Conservation (phyloP, 2,888 invertebrate species). For the Heteropelma amictum region DNA sequence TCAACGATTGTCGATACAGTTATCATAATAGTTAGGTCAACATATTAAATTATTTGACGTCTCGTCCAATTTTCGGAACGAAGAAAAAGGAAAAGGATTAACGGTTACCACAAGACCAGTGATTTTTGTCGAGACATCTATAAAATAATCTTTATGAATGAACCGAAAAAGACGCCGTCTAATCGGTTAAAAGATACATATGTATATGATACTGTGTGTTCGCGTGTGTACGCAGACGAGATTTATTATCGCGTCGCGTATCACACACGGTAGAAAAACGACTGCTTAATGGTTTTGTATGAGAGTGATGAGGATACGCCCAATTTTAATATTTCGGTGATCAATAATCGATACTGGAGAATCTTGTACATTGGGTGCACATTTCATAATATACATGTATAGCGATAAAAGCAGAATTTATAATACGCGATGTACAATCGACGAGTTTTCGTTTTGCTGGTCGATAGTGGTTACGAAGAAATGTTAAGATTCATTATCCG, state of each 20-base stretch:
- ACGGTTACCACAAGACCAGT: neutral
- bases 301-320: conserved; percentile 73
- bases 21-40: no score
- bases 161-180: conserved; percentile 52
- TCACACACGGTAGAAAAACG: conserved; percentile 16
- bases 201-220: conserved; percentile 2
- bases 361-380: conserved; percentile 23
- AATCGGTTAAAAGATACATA: conserved; percentile 8
- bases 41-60: no score
- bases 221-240: conserved; percentile 7
- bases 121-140: conserved; percentile 49
- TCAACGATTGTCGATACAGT: no score
- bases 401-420: no score
- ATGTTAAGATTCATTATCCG: conserved; percentile 71
- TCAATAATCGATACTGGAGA: conserved; percentile 67
- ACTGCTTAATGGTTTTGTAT: conserved; percentile 24
- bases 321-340: conserved; percentile 74
- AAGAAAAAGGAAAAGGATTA: no score
- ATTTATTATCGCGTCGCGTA: conserved; percentile 40
- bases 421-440: no score
- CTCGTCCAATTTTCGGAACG: no score
- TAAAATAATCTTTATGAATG: conserved; percentile 48
- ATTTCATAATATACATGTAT: neutral
- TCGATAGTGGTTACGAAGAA: conserved; percentile 65
- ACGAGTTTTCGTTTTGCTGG: conserved; percentile 53